phyloP scores from a whole-genome alignment of 2,113 vertebrate species.

The Haemorhous mexicanus region DNA sequence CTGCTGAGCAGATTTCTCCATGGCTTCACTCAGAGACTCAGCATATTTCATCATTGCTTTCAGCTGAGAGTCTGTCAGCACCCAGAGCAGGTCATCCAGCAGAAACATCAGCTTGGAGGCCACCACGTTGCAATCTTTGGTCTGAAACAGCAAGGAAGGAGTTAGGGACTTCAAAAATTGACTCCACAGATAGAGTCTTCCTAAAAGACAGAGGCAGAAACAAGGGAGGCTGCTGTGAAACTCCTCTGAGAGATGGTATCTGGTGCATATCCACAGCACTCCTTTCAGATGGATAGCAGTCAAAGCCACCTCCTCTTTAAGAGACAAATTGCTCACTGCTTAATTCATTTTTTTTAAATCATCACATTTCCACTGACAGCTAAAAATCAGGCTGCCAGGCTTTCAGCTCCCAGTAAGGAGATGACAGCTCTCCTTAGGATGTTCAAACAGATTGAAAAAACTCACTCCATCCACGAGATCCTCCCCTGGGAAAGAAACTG shows the following conservation, averaged over 20 bases:
- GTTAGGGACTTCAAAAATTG: background rate
- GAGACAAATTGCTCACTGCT: background rate
- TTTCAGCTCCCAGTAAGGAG: background rate
- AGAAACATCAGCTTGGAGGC: conserved; percentile 95
- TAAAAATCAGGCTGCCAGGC: background rate
- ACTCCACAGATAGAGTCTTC: background rate
- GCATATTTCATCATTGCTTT: conserved; percentile 97
- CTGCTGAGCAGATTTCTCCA: conserved; percentile 95
- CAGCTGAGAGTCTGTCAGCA: conserved; percentile 95
- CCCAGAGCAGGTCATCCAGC: conserved; percentile 96
- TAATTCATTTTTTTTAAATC: background rate
- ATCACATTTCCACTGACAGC: background rate
- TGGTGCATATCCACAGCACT: background rate
- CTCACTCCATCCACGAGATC: background rate
- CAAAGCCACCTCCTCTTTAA: background rate
- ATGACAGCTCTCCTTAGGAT: background rate
- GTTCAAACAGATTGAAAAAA: background rate
- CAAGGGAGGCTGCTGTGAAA: background rate
- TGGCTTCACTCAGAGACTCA: conserved; percentile 92
- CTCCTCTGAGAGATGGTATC: background rate
- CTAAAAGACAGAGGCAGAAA: background rate
- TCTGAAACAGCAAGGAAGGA: conserved; percentile 72
- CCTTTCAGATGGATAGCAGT: background rate
- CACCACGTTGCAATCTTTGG: conserved; percentile 95
- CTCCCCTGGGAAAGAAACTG: background rate